Evolutionary conservation across 2,888 invertebrate species (phyloP).

Genomic region (Caenorhabditis doughertyi): DNA sequence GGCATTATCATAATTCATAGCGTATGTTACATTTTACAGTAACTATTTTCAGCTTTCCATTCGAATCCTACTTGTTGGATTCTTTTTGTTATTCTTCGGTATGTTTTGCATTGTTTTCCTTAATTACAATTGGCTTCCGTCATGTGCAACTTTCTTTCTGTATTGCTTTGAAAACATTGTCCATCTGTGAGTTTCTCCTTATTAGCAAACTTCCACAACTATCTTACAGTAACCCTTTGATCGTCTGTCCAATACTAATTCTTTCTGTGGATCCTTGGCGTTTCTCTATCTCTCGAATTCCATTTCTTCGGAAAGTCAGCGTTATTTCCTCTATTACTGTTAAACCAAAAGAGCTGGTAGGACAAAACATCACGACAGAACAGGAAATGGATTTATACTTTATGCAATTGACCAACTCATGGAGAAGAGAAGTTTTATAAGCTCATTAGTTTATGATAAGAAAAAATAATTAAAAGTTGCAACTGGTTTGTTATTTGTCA

Average conservation of each 20-base stretch:
- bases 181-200: conserved; percentile 23
- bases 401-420: conserved; percentile 22
- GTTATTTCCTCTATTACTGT: neutral
- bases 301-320: conserved; percentile 17
- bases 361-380: neutral
- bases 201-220: too few relatives aligned
- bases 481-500: too few relatives aligned
- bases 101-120: neutral
- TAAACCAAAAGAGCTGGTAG: neutral
- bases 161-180: conserved; percentile 26
- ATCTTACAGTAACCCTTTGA: conserved; percentile 34
- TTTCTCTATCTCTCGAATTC: neutral
- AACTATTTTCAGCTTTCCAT: conserved; percentile 15
- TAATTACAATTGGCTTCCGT: conserved; percentile 25
- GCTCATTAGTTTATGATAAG: too few relatives aligned
- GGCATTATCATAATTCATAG: neutral
- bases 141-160: conserved; percentile 7
- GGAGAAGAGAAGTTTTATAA: conserved; percentile 21
- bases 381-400: conserved; percentile 43
- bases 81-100: conserved; percentile 14
- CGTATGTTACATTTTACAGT: too few relatives aligned
- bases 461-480: too few relatives aligned
- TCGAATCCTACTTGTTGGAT: conserved; percentile 23
- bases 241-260: conserved; percentile 29
- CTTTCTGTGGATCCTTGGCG: conserved; percentile 42